A percentile compares a stretch with the other conserved stretches of the same genome.
These are phyloP conservation scores for Pao palembangensis DNA, from an alignment of 2,113 vertebrate genomes.

Conservation along the genomic window DNA sequence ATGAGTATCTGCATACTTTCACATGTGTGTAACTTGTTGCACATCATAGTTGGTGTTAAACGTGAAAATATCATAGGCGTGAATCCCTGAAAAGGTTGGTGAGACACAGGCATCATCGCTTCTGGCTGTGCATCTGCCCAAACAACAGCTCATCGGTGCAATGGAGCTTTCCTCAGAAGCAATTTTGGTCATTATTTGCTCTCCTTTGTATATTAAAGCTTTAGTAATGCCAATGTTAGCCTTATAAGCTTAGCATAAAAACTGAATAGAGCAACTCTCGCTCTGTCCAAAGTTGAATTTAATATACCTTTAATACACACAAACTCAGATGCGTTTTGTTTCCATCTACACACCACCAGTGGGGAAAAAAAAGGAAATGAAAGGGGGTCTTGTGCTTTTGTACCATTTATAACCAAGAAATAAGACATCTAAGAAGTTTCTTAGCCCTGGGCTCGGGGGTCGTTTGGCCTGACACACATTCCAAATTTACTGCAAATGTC, in stretches of 20 bases:
- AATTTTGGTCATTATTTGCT: neutral
- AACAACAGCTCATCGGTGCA: neutral
- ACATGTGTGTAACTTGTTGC: constrained; percentile 5
- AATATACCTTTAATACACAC: neutral
- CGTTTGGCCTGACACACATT: neutral
- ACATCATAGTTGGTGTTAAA: neutral
- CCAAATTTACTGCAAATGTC: too few species aligned
- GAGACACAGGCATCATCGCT: neutral
- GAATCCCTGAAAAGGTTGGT: neutral
- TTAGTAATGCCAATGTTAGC: neutral
- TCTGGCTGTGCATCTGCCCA: neutral
- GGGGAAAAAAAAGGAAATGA: too few species aligned
- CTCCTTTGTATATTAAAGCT: neutral
- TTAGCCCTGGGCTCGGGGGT: neutral
- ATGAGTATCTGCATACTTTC: constrained; percentile 1
- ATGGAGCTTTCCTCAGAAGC: neutral
- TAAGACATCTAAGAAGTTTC: neutral
- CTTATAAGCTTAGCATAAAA: neutral
- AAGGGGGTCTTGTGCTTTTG: too few species aligned
- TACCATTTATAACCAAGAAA: neutral
- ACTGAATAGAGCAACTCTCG: neutral
- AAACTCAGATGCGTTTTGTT: too few species aligned
- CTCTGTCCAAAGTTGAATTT: neutral
- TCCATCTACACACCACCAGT: too few species aligned
- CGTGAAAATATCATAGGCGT: neutral